phyloP scores from a whole-genome alignment of 2,113 vertebrate species.

The Neomonachus schauinslandi region DNA sequence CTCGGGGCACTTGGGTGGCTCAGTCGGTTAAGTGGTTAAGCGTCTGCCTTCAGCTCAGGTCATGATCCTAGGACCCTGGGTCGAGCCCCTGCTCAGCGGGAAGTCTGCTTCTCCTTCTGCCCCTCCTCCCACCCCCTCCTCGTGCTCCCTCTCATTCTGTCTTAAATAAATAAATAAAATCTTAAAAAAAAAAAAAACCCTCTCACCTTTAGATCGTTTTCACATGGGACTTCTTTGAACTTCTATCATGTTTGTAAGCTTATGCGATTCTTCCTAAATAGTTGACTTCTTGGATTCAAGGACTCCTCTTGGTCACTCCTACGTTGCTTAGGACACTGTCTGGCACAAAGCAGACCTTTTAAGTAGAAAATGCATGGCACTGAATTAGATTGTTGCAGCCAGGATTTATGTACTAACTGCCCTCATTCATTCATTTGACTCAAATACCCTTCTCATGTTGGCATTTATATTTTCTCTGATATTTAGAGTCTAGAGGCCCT shows the following conservation, averaged over 20 bases:
- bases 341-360: neutral
- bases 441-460: neutral
- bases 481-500: neutral
- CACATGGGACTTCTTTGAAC: neutral
- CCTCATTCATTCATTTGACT: neutral
- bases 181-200: too few species aligned
- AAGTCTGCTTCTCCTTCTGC: too few species aligned
- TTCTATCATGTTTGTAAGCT: neutral
- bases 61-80: too few species aligned
- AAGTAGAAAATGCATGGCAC: neutral
- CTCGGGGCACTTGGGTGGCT: too few species aligned
- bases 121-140: too few species aligned
- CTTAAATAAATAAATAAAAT: too few species aligned
- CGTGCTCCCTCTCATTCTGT: too few species aligned
- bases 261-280: neutral
- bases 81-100: too few species aligned
- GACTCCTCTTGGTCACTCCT: neutral
- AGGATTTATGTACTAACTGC: neutral
- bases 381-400: neutral
- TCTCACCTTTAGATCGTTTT: neutral
- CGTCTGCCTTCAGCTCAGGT: too few species aligned
- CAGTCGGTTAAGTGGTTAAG: too few species aligned
- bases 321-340: neutral
- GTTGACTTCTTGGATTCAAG: neutral
- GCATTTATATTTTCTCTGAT: neutral